phyloP scores from a whole-genome alignment of 1,140 invertebrate genomes.

The Chionoecetes opilio region DNA sequence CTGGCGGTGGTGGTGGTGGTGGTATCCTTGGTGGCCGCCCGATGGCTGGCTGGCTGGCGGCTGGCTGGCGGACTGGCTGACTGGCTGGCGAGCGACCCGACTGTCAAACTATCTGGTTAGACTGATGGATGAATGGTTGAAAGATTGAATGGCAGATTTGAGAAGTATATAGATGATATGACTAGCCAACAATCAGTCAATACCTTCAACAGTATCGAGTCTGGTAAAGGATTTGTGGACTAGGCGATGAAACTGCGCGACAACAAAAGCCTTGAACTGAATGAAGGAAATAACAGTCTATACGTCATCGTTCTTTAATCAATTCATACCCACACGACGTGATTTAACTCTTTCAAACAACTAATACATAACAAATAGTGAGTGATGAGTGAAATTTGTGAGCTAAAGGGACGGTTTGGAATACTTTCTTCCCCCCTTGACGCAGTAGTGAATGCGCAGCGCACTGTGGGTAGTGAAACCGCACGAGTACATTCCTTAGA shows the following conservation, averaged over 20 bases:
- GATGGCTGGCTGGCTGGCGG: conserved; percentile 59
- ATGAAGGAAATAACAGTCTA: neutral
- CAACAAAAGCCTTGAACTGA: neutral
- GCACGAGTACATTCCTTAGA: neutral
- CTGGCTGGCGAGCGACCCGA: neutral
- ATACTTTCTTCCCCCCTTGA: neutral
- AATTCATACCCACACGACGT: too few relatives aligned
- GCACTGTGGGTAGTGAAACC: neutral
- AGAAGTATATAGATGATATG: neutral
- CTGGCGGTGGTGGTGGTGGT: conserved; percentile 53
- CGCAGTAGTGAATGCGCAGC: neutral
- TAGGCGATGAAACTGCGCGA: neutral
- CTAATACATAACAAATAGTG: too few relatives aligned
- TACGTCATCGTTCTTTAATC: too few relatives aligned
- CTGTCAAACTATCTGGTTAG: neutral
- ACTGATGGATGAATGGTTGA: neutral
- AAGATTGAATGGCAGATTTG: neutral
- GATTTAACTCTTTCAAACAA: too few relatives aligned
- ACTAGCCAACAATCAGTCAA: neutral
- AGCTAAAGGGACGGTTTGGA: too few relatives aligned
- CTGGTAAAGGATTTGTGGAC: neutral
- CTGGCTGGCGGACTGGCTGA: conserved; percentile 45
- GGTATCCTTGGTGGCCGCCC: conserved; percentile 69
- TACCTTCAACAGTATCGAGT: neutral
- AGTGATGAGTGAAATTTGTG: neutral